Conservation (phyloP, 1,140 invertebrate genomes). For the Drosophila parabipectinata region DNA sequence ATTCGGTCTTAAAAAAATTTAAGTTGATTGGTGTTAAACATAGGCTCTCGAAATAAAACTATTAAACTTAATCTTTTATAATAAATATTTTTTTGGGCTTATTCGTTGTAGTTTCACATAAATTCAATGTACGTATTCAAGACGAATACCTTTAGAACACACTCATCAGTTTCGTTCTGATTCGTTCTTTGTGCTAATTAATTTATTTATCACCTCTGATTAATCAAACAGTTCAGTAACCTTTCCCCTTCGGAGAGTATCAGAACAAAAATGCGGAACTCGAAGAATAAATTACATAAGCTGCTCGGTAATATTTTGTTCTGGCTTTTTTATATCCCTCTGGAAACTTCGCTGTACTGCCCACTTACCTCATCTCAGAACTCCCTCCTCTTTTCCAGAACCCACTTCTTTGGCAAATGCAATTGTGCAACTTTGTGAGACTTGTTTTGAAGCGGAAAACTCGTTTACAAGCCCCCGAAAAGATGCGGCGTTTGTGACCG, state of each 20-base stretch:
- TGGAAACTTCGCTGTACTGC: constrained; percentile 61
- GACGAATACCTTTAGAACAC: not conserved
- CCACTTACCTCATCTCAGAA: constrained; percentile 1
- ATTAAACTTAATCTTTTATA: constrained; percentile 4
- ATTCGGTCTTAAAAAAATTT: not conserved
- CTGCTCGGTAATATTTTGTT: constrained; percentile 8
- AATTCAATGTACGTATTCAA: too few relatives aligned
- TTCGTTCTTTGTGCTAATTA: constrained; percentile 27
- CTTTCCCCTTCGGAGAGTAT: constrained; percentile 32
- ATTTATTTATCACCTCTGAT: constrained; percentile 24
- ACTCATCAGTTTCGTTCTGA: constrained; percentile 7
- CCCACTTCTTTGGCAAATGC: constrained; percentile 32
- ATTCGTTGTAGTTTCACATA: too few relatives aligned
- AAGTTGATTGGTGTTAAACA: not conserved
- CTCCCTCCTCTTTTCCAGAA: not conserved
- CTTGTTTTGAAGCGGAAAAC: constrained; percentile 67
- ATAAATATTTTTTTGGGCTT: too few relatives aligned
- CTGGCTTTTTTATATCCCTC: constrained; percentile 23
- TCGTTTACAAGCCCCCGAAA: constrained; percentile 66
- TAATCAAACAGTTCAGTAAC: constrained; percentile 41
- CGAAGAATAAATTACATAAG: constrained; percentile 55
- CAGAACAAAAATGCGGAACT: constrained; percentile 46
- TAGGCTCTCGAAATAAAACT: too few relatives aligned
- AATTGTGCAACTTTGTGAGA: constrained; percentile 66
- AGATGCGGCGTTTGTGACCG: constrained; percentile 14